Percentiles rank a stretch among this genome's conserved stretches.
phyloP scores from a whole-genome alignment of 2,113 vertebrate species.

The Columba livia region DNA sequence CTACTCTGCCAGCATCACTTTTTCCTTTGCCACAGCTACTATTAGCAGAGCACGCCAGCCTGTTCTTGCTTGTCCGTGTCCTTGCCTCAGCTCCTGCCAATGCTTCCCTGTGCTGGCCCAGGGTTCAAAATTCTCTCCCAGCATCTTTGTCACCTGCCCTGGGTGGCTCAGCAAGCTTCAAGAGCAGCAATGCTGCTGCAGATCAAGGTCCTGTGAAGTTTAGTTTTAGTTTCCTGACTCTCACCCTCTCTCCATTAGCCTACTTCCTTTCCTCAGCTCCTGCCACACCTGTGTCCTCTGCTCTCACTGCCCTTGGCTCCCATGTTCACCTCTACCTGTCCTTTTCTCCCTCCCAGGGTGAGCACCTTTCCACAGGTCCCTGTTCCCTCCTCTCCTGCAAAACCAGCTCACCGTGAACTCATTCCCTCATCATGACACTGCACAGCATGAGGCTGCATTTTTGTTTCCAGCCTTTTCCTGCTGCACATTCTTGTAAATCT shows the following conservation, averaged over 20 bases:
- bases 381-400: not conserved
- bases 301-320: not conserved
- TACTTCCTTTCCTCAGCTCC: not conserved
- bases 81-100: not conserved
- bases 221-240: not conserved
- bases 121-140: not conserved
- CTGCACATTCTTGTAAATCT: not conserved
- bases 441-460: not conserved
- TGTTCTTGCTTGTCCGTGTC: not conserved
- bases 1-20: not conserved
- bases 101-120: not conserved
- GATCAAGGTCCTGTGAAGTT: not conserved
- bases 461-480: not conserved
- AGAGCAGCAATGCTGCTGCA: not conserved
- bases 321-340: rapidly evolving
- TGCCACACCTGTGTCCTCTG: not conserved
- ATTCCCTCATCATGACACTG: not conserved
- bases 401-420: not conserved
- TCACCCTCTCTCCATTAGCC: not conserved
- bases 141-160: not conserved
- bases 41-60: not conserved
- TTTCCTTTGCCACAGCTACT: not conserved
- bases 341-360: not conserved
- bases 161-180: not conserved
- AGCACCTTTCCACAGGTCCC: rapidly evolving